These are phyloP conservation scores for Porites lobata DNA, from an alignment of 92 coral and sea anemone genomes.

Conservation along the genomic window DNA sequence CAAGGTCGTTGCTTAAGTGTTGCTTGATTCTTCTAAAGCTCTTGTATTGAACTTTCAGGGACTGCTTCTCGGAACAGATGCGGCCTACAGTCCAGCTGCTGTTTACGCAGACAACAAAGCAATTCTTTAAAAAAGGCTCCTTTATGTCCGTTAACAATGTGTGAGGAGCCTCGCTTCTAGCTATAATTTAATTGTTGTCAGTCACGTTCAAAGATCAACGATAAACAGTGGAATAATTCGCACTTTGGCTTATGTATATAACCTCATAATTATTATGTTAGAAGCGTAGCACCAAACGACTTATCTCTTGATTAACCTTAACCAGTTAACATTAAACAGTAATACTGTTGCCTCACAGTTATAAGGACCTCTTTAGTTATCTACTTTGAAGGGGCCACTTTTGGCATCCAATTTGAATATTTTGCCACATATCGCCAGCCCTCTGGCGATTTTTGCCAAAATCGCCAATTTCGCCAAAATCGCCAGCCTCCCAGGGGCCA, in stretches of 20 bases:
- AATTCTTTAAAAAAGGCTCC: no score
- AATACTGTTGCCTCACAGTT: no score
- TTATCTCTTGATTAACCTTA: background rate
- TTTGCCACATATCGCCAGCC: no score
- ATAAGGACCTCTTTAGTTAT: no score
- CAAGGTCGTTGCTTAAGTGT: no score
- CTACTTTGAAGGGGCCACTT: no score
- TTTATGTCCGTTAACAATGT: background rate
- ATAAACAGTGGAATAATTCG: conserved; percentile 2
- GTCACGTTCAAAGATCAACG: background rate
- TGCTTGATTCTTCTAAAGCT: no score
- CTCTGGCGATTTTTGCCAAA: no score
- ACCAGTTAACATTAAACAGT: no score
- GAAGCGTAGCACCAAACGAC: background rate
- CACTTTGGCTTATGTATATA: conserved; percentile 7
- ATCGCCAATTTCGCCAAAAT: no score
- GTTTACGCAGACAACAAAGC: background rate
- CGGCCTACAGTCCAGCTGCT: background rate
- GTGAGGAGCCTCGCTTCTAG: background rate
- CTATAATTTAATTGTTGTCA: background rate
- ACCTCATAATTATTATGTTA: background rate
- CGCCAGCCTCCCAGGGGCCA: no score
- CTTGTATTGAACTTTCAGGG: background rate
- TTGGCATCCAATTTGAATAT: no score
- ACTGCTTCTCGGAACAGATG: background rate